Evolutionary conservation across 2,888 invertebrate genomes (phyloP).

Genomic region (Sinohyriopsis cumingii): DNA sequence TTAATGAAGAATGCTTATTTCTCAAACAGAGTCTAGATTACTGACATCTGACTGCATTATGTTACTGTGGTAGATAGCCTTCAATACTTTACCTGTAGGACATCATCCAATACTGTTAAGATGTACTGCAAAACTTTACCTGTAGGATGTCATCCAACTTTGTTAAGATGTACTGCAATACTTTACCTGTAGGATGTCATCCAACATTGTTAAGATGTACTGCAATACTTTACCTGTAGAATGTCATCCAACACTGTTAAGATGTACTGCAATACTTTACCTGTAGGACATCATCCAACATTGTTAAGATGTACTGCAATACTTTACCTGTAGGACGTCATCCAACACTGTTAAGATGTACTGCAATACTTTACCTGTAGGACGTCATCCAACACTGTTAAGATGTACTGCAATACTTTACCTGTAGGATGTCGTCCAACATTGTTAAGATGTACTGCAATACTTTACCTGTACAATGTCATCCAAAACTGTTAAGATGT

Average conservation of each 20-base stretch:
- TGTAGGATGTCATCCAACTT: slow-evolving; percentile 97
- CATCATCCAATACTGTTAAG: no score
- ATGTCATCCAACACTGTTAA: neutral
- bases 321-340: slow-evolving; percentile 89
- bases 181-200: neutral
- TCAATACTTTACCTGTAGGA: no score
- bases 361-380: no score
- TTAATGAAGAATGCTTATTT: no score
- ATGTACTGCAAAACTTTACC: slow-evolving; percentile 75
- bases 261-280: no score
- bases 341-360: slow-evolving; percentile 97
- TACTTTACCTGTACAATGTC: no score
- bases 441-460: slow-evolving; percentile 97
- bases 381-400: no score
- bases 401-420: slow-evolving; percentile 67
- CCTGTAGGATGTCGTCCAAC: slow-evolving; percentile 97
- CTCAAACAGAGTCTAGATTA: no score
- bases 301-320: neutral
- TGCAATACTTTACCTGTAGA: neutral
- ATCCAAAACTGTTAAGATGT: no score
- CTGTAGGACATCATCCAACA: no score
- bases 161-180: slow-evolving; percentile 90
- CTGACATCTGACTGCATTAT: no score
- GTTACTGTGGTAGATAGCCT: no score
- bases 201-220: neutral